Evolutionary conservation across 2,888 invertebrate genomes (phyloP), one percentile per base, ranked within the genome.

Genomic region (Aphidoletes aphidimyza): DNA sequence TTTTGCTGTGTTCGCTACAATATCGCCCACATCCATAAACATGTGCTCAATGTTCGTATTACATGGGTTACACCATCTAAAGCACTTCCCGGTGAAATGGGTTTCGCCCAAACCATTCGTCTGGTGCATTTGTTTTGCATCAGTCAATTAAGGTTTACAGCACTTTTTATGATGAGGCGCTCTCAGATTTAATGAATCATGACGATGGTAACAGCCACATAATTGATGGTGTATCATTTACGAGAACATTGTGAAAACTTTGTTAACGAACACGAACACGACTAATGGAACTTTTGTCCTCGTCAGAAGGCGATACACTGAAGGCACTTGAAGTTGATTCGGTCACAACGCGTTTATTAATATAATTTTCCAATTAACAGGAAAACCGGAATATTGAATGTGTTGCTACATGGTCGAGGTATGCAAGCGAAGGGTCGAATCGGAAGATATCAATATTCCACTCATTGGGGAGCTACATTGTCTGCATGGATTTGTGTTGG

Each of bases 151-250:
- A 30, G 69, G 30, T 69, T 69, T 34, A 69, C 69, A 69, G 30
- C 34, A 30, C 30, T 69, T 69, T n/a, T 69, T 69, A 30, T 69
- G 26, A 69, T 69, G 69, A 69, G 69, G 30, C 69, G 69, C 34
- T 69, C n/a, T n/a, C 69, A 69, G 69, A 69, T 69, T 69, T 69
- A 69, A 69, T 69, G 69, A 69, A 69, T 30, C 69, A 69, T 69
- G 69, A 69, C 69, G 69, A 26, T 26, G 69, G 69, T 34, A 69
- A 69, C 69, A 3, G 69, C 69, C 69, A 69, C 69, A 69, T 69
- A 69, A 69, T 69, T 69, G 34, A 69, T 69, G 69, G 69, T 69
- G 69, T 69, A 69, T 69, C 69, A 69, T 69, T 69, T 69, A 69
- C 17, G 69, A 14, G 14, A 69, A 69, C 69, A 69, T 69, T 69